phyloP scores from a whole-genome alignment of 2,797 vertebrate species.

The Urophycis tenuis region DNA sequence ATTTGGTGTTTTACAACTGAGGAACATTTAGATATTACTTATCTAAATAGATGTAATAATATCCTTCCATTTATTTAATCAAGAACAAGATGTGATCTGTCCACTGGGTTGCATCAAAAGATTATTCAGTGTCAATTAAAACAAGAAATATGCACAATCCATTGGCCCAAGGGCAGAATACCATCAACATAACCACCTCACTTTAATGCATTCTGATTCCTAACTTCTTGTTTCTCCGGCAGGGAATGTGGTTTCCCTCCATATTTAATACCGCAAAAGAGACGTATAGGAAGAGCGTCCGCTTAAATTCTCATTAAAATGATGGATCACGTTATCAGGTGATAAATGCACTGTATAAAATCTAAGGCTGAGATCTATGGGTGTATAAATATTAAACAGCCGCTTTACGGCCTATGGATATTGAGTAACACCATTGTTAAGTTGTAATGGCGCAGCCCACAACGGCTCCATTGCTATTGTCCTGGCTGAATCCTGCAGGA shows the following conservation, averaged over 20 bases:
- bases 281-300: not conserved
- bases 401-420: not conserved
- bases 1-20: not conserved
- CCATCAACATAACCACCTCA: not conserved
- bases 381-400: not conserved
- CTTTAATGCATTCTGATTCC: not conserved
- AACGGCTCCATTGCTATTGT: not conserved
- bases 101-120: not conserved
- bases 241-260: not conserved
- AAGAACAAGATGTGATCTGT: not conserved
- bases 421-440: not conserved
- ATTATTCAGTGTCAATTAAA: not conserved
- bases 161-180: not conserved
- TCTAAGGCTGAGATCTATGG: not conserved
- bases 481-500: not conserved
- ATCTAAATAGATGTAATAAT: not conserved
- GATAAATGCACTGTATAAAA: slow-evolving; percentile 1
- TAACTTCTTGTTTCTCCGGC: not conserved
- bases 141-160: not conserved
- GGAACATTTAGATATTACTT: not conserved
- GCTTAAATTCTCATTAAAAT: slow-evolving; percentile 1
- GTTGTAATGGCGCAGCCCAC: not conserved
- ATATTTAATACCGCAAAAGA: not conserved
- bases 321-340: not conserved
- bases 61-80: not conserved